A percentile compares a stretch with the other conserved stretches of the same genome.
Conservation (phyloP, 2,797 vertebrate species). For the Emys orbicularis region DNA sequence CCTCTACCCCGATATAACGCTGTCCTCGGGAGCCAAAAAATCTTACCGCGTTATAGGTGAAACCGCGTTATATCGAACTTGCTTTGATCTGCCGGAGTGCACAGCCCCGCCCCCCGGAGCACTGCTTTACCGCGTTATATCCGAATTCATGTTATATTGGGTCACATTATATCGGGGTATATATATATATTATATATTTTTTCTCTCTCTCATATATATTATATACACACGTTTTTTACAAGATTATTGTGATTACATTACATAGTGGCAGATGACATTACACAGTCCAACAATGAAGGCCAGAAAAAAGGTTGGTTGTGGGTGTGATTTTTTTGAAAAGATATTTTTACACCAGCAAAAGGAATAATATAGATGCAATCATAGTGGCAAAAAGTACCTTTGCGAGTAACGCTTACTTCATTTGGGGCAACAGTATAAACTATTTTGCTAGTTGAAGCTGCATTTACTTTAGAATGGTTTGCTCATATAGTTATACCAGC, state of each 20-base stretch:
- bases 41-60: too few species aligned
- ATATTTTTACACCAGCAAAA: not conserved
- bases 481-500: not conserved
- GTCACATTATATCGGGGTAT: too few species aligned
- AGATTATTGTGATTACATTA: not conserved
- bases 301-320: not conserved
- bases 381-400: not conserved
- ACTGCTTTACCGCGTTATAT: too few species aligned
- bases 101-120: too few species aligned
- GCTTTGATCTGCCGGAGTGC: too few species aligned
- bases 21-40: too few species aligned
- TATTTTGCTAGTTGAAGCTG: not conserved
- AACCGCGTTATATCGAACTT: too few species aligned
- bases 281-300: not conserved
- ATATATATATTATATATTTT: too few species aligned
- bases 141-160: too few species aligned
- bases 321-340: not conserved
- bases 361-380: not conserved
- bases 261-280: not conserved
- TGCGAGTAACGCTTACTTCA: not conserved
- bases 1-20: too few species aligned
- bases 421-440: not conserved
- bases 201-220: too few species aligned
- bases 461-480: not conserved
- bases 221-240: not conserved